Percentiles rank a stretch among this genome's conserved stretches.
These are phyloP conservation scores for Pseudoips prasinana DNA, from an alignment of 2,888 invertebrate genomes.

Conservation along the genomic window DNA sequence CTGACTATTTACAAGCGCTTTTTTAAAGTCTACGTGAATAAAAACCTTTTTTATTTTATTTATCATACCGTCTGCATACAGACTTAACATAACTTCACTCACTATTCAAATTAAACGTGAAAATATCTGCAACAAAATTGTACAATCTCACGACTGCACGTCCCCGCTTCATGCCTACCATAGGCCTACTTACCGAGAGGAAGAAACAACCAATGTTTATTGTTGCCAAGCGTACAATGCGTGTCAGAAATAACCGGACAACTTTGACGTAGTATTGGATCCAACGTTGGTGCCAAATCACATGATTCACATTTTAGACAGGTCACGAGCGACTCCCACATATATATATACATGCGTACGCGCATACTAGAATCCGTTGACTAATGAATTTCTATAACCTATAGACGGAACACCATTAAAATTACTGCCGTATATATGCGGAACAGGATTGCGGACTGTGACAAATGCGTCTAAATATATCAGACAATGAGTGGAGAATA, in stretches of 20 bases:
- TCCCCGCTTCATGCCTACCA: slow-evolving; percentile 14
- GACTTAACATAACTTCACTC: too few species aligned
- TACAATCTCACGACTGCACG: too few species aligned
- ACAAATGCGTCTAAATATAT: too few species aligned
- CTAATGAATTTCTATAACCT: slow-evolving; percentile 11
- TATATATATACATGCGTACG: slow-evolving; percentile 14
- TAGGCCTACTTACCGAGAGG: slow-evolving; percentile 36
- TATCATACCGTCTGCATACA: too few species aligned
- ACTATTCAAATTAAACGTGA: too few species aligned
- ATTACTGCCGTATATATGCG: too few species aligned
- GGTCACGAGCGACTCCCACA: slow-evolving; percentile 71
- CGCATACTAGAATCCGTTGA: slow-evolving; percentile 16
- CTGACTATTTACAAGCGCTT: too few species aligned
- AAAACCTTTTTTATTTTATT: too few species aligned
- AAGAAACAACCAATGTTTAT: slow-evolving; percentile 42
- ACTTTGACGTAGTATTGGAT: slow-evolving; percentile 57
- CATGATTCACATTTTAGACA: slow-evolving; percentile 72
- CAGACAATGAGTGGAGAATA: too few species aligned
- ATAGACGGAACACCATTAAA: background rate
- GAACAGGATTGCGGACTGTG: too few species aligned
- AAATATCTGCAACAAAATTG: too few species aligned
- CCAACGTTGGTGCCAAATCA: slow-evolving; percentile 71
- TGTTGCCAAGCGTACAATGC: slow-evolving; percentile 61
- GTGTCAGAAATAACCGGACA: slow-evolving; percentile 64
- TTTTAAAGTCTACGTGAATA: too few species aligned